These are phyloP conservation scores for Tylochromis polylepis DNA, from an alignment of 2,113 vertebrate genomes.

Conservation along the genomic window DNA sequence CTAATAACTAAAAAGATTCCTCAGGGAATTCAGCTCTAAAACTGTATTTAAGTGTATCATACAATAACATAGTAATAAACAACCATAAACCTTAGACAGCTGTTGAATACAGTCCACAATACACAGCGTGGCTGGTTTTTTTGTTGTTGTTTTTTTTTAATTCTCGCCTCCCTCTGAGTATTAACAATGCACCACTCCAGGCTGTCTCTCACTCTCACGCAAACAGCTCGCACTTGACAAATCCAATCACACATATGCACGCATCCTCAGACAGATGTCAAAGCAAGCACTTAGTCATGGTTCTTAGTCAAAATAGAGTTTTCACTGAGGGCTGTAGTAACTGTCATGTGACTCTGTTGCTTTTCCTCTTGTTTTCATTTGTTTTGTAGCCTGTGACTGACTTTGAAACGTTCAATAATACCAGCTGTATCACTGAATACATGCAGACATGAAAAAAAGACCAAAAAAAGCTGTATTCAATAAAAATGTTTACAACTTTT, in stretches of 20 bases:
- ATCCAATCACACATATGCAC: neutral
- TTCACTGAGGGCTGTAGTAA: neutral
- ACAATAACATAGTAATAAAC: neutral
- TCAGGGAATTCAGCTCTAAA: neutral
- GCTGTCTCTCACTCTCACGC: neutral
- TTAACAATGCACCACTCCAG: constrained; percentile 12
- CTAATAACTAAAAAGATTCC: neutral
- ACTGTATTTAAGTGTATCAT: neutral
- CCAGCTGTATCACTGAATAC: neutral
- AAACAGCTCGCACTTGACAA: neutral
- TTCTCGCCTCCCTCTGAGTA: neutral
- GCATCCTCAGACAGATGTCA: neutral
- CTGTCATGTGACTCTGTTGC: neutral
- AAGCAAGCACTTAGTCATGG: neutral
- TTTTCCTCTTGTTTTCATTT: neutral
- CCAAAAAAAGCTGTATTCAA: neutral
- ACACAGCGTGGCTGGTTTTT: neutral
- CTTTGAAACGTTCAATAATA: neutral
- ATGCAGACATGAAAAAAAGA: neutral
- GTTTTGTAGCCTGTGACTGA: neutral
- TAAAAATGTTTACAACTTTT: neutral
- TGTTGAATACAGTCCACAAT: neutral
- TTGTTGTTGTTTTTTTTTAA: rapidly evolving
- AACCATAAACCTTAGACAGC: neutral
- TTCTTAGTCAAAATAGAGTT: neutral